Evolutionary conservation across 2,888 invertebrate species (phyloP).

Genomic region (Abrostola tripartita): DNA sequence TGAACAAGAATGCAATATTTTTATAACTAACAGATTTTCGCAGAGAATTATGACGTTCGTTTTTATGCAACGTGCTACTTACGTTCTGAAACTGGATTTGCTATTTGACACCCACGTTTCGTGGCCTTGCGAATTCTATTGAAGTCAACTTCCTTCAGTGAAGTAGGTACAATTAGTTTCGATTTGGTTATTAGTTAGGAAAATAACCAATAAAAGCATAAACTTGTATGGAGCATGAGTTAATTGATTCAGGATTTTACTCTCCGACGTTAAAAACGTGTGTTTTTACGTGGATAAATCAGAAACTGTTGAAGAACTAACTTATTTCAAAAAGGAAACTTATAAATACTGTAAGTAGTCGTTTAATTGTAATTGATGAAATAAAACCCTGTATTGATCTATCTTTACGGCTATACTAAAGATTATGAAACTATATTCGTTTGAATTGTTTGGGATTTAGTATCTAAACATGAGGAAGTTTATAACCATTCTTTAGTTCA

Average conservation of each 20-base stretch:
- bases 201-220: slow-evolving; percentile 28
- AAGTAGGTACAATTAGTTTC: slow-evolving; percentile 16
- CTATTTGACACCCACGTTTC: slow-evolving; percentile 9
- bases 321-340: slow-evolving; percentile 8
- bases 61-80: not conserved
- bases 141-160: no score
- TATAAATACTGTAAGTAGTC: slow-evolving; percentile 22
- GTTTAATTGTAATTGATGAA: not conserved
- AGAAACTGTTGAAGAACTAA: not conserved
- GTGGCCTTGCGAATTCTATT: not conserved
- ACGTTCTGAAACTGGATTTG: slow-evolving; percentile 25
- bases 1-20: no score
- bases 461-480: slow-evolving; percentile 45
- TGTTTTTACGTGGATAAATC: not conserved
- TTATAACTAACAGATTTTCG: no score
- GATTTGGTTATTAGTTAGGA: slow-evolving; percentile 5
- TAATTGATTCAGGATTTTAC: slow-evolving; percentile 12
- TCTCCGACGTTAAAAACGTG: slow-evolving; percentile 6
- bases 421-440: no score
- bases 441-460: slow-evolving; percentile 23
- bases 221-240: not conserved
- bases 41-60: not conserved
- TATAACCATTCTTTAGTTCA: slow-evolving; percentile 34
- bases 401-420: no score
- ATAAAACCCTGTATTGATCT: no score